Conservation (phyloP, 2,797 vertebrate genomes). For the Monodelphis domestica region DNA sequence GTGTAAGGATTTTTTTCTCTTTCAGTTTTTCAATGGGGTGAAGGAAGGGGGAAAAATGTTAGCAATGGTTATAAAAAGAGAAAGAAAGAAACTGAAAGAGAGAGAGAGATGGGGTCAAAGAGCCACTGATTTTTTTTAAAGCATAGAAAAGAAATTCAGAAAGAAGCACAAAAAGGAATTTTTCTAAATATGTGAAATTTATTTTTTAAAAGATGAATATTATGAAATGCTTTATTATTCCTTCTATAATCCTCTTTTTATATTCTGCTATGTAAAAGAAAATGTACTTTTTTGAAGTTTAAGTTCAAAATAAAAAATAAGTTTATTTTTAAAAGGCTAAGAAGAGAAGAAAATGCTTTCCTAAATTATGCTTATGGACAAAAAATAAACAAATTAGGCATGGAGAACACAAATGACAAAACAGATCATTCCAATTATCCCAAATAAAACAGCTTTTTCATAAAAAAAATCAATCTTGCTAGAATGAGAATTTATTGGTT, state of each 20-base stretch:
- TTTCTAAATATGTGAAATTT: background rate
- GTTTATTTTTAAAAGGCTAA: background rate
- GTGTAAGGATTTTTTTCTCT: background rate
- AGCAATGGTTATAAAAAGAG: background rate
- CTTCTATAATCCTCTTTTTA: background rate
- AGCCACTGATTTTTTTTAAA: background rate
- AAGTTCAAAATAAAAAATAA: background rate
- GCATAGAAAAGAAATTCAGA: background rate
- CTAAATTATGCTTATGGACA: background rate
- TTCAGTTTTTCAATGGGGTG: background rate
- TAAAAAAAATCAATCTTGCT: background rate
- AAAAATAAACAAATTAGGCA: background rate
- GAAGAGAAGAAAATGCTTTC: background rate
- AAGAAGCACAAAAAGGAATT: background rate
- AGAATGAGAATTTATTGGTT: background rate
- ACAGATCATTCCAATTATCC: background rate
- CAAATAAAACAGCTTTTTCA: background rate
- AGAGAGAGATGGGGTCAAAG: background rate
- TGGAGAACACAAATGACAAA: background rate
- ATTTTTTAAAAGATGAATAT: background rate
- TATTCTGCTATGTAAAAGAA: background rate
- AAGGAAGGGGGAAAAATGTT: background rate
- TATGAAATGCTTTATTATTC: background rate
- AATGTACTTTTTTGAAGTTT: background rate
- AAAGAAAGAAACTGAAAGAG: background rate